Conservation (phyloP, 2,888 invertebrate species). For the Pyrgus malvae region DNA sequence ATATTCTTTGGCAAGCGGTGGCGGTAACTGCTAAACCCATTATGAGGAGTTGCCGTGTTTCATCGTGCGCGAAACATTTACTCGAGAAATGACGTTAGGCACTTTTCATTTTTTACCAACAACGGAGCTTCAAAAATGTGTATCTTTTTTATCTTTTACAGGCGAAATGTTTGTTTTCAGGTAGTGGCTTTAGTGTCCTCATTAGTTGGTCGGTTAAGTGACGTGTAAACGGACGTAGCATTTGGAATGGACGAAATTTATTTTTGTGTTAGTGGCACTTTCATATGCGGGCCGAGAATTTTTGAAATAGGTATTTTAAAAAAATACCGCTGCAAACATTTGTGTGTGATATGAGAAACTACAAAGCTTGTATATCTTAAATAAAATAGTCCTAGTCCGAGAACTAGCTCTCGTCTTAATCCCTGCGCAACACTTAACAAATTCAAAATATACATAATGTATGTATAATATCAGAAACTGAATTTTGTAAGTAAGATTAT, state of each 20-base stretch:
- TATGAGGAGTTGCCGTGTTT: conserved; percentile 61
- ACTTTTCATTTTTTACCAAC: conserved; percentile 43
- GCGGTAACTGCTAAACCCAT: conserved; percentile 61
- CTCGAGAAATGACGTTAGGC: conserved; percentile 47
- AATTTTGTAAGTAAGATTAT: no score
- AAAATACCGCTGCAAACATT: no score
- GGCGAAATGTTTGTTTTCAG: background rate
- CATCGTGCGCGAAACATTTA: conserved; percentile 49
- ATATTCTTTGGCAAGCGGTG: conserved; percentile 50
- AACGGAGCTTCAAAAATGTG: conserved; percentile 29
- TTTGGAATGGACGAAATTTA: background rate
- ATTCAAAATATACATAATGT: no score
- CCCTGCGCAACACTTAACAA: no score
- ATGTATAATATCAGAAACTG: no score
- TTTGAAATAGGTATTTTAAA: no score
- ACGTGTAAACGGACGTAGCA: background rate
- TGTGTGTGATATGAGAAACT: no score
- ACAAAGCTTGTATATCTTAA: no score
- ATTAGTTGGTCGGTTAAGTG: conserved; percentile 2
- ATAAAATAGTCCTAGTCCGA: no score
- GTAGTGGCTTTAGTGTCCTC: background rate
- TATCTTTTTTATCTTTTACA: background rate
- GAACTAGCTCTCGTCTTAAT: no score
- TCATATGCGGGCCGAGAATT: no score
- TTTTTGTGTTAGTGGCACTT: background rate